These are phyloP conservation scores for Bradypodion pumilum DNA, from an alignment of 2,797 vertebrate genomes.

Conservation along the genomic window DNA sequence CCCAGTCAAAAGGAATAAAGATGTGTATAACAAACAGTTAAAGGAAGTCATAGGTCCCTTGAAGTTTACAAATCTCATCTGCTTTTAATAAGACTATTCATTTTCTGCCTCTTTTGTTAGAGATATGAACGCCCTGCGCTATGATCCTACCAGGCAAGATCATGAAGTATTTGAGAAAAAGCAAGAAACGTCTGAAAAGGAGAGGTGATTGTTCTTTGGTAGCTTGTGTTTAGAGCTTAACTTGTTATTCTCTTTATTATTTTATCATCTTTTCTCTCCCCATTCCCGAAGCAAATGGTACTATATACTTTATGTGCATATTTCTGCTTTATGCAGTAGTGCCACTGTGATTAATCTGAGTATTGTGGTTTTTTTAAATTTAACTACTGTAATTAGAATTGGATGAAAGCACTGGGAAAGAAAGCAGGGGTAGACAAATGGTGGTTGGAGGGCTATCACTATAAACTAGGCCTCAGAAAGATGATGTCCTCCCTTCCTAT, in stretches of 20 bases:
- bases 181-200: slow-evolving; percentile 72
- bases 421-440: not conserved
- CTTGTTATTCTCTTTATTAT: not conserved
- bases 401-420: not conserved
- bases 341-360: not conserved
- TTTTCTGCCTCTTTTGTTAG: slow-evolving; percentile 59
- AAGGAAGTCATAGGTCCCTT: not conserved
- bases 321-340: not conserved
- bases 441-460: not conserved
- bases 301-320: too few species aligned
- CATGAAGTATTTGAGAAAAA: slow-evolving; percentile 88
- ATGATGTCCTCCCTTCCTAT: not conserved
- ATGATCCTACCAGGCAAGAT: slow-evolving; percentile 90
- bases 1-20: not conserved
- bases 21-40: not conserved
- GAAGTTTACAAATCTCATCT: not conserved
- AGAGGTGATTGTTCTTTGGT: slow-evolving; percentile 80
- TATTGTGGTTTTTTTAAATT: not conserved
- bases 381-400: not conserved
- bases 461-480: not conserved
- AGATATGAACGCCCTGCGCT: slow-evolving; percentile 86
- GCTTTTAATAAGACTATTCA: not conserved
- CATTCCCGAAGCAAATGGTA: not conserved
- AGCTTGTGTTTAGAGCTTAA: not conserved
- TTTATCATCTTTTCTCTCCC: not conserved